A percentile compares a stretch with the other conserved stretches of the same genome.
Conservation (phyloP, 2,113 vertebrate species). For the Mormoops blainvillei region DNA sequence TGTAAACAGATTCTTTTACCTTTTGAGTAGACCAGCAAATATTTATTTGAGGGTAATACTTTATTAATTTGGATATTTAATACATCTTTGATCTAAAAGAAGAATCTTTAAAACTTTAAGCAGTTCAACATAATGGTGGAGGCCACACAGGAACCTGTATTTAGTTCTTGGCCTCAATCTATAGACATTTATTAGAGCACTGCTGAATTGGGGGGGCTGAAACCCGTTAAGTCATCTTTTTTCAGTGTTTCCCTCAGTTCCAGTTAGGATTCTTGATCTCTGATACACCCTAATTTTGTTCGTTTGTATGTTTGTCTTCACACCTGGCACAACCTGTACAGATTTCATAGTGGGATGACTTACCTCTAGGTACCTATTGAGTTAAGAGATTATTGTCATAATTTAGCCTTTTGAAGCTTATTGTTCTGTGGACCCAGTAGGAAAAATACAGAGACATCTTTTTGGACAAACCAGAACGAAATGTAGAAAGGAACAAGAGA, state of each 20-base stretch:
- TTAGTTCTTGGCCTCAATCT: background rate
- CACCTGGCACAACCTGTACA: constrained; percentile 10
- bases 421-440: background rate
- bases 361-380: background rate
- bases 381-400: constrained; percentile 40
- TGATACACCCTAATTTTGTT: background rate
- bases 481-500: background rate
- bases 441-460: background rate
- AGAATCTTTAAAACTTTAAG: constrained; percentile 39
- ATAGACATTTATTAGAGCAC: background rate
- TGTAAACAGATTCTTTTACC: background rate
- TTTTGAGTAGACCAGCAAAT: background rate
- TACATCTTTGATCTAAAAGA: background rate
- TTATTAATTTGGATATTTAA: constrained; percentile 23
- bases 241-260: background rate
- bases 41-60: background rate
- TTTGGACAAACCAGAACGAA: background rate
- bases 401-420: constrained; percentile 17
- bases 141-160: background rate
- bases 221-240: background rate
- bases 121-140: background rate
- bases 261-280: background rate
- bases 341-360: constrained; percentile 23
- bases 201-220: background rate
- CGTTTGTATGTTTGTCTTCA: constrained; percentile 35